Conservation (phyloP, 2,113 vertebrate genomes). For the Thalassoma bifasciatum region DNA sequence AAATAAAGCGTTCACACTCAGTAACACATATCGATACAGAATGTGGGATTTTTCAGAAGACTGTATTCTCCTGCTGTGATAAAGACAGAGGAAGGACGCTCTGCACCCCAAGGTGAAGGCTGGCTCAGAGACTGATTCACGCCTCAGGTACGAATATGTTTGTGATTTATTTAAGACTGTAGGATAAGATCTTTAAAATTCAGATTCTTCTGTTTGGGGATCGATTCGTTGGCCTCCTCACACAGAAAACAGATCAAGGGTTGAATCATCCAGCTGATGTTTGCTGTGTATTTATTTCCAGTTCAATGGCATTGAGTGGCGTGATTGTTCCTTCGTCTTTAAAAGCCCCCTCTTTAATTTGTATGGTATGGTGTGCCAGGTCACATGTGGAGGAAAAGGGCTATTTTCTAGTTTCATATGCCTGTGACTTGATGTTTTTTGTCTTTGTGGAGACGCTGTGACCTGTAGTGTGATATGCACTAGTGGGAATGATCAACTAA, state of each 20-base stretch:
- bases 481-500: too few relatives aligned
- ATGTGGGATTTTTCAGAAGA: neutral
- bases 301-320: too few relatives aligned
- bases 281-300: too few relatives aligned
- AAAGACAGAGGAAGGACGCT: constrained; percentile 8
- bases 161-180: constrained; percentile 10
- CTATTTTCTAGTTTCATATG: too few relatives aligned
- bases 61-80: neutral
- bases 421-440: too few relatives aligned
- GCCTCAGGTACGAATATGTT: constrained; percentile 46
- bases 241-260: constrained; percentile 1
- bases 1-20: neutral
- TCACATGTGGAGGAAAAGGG: too few relatives aligned
- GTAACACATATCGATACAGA: neutral
- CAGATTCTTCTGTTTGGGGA: neutral
- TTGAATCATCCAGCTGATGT: too few relatives aligned
- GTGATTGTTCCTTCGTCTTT: too few relatives aligned
- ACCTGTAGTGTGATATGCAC: too few relatives aligned
- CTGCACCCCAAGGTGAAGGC: neutral
- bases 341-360: too few relatives aligned
- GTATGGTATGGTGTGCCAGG: too few relatives aligned
- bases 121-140: constrained; percentile 2
- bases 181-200: neutral
- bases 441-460: too few relatives aligned
- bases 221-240: neutral